These are phyloP conservation scores for Hexactinellida sp. DNA, from an alignment of 37 sponge, comb jelly and placozoan species.

Conservation along the genomic window DNA sequence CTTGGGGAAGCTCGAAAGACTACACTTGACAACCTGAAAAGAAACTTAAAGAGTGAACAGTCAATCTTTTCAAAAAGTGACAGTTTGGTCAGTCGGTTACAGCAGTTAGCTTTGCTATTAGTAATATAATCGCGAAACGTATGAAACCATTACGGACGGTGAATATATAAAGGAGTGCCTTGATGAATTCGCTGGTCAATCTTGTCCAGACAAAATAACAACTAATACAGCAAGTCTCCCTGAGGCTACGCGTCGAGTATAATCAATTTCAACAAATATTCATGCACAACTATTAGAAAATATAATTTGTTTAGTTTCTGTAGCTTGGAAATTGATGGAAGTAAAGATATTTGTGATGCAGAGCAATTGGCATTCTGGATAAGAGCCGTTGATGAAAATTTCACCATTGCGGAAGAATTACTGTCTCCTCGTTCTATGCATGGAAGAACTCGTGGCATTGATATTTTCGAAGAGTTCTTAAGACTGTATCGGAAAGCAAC, in stretches of 20 bases:
- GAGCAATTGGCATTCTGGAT: neutral
- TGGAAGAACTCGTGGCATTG: neutral
- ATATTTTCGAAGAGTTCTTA: neutral
- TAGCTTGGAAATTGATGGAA: neutral
- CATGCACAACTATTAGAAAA: neutral
- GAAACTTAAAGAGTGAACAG: neutral
- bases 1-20: neutral
- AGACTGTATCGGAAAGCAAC: neutral
- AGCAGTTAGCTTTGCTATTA: neutral
- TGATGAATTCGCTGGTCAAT: neutral
- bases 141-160: conserved; percentile 14
- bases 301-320: neutral
- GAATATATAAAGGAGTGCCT: conserved; percentile 1
- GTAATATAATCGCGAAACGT: neutral
- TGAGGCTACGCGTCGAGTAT: neutral
- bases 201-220: neutral
- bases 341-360: neutral
- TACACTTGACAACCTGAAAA: neutral
- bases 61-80: neutral
- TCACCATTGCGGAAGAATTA: neutral
- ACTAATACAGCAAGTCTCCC: no score
- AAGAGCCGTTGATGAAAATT: neutral
- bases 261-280: conserved; percentile 1
- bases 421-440: neutral
- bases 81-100: neutral